Conservation (phyloP, 2,113 vertebrate species). For the Myocastor coypus region DNA sequence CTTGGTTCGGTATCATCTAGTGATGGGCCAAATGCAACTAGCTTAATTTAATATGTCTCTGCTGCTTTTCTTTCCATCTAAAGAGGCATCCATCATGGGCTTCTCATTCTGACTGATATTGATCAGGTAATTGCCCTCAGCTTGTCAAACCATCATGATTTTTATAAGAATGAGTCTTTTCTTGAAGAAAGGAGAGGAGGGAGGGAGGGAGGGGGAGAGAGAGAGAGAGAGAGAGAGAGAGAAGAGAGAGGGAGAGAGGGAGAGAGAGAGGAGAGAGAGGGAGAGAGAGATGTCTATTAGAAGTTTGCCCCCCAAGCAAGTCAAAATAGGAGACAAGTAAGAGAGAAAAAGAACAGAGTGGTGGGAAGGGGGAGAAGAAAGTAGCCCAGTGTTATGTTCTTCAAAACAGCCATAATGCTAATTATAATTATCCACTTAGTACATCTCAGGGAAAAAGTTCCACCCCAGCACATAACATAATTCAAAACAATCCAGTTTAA, state of each 20-base stretch:
- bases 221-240: conserved; percentile 58
- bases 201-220: conserved; percentile 58
- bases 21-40: conserved; percentile 78
- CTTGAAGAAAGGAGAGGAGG: conserved; percentile 71
- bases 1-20: conserved; percentile 71
- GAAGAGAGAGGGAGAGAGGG: too few relatives aligned
- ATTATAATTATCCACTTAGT: background rate
- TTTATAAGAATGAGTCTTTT: conserved; percentile 81
- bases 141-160: conserved; percentile 82
- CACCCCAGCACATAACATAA: background rate
- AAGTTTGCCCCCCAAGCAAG: conserved; percentile 63
- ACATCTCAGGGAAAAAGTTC: background rate
- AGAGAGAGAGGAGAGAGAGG: conserved; percentile 46
- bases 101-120: conserved; percentile 82
- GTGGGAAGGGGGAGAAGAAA: background rate
- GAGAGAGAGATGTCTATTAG: conserved; percentile 66
- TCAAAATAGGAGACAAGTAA: conserved; percentile 48
- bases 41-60: conserved; percentile 81
- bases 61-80: conserved; percentile 79
- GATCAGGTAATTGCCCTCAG: conserved; percentile 82
- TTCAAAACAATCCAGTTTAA: conserved; percentile 17
- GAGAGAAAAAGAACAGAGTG: background rate
- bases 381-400: background rate
- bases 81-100: conserved; percentile 79
- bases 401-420: background rate